phyloP scores from a whole-genome alignment of 1,140 invertebrate species.

The Orius insidiosus region DNA sequence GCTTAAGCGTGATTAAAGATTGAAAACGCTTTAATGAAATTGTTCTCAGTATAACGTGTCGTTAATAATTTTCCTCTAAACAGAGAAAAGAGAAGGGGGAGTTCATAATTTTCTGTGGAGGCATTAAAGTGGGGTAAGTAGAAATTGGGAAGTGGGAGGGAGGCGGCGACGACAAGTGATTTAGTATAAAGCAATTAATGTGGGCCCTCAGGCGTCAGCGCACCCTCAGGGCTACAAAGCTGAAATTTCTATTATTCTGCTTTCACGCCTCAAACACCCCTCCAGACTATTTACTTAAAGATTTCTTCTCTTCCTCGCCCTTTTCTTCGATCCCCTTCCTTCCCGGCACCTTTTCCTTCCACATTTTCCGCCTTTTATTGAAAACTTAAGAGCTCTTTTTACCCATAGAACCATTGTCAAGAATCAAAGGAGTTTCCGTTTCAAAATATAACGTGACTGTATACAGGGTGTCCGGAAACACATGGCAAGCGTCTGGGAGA shows the following conservation, averaged over 20 bases:
- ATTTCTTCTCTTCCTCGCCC: neutral
- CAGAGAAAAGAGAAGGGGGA: neutral
- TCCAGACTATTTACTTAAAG: too few species aligned
- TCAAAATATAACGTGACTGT: too few species aligned
- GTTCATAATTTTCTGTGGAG: slow-evolving; percentile 1
- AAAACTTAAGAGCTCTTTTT: neutral
- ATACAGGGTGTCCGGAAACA: too few species aligned
- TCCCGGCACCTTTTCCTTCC: neutral
- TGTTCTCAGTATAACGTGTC: slow-evolving; percentile 4
- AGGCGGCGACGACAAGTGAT: slow-evolving; percentile 8
- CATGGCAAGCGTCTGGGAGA: too few species aligned
- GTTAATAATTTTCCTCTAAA: slow-evolving; percentile 8
- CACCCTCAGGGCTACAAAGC: slow-evolving; percentile 9
- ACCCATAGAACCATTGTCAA: too few species aligned
- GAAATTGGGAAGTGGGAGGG: slow-evolving; percentile 7
- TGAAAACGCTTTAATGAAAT: slow-evolving; percentile 2
- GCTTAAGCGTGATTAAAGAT: too few species aligned
- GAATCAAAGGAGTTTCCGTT: too few species aligned
- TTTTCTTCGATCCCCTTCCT: slow-evolving; percentile 5
- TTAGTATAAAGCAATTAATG: slow-evolving; percentile 13
- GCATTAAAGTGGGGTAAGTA: slow-evolving; percentile 6
- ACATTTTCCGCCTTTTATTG: neutral
- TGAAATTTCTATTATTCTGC: slow-evolving; percentile 19
- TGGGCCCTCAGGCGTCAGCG: neutral
- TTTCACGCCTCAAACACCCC: slow-evolving; percentile 15